Conservation (phyloP, 2,797 vertebrate species). For the Pipistrellus pygmaeus region DNA sequence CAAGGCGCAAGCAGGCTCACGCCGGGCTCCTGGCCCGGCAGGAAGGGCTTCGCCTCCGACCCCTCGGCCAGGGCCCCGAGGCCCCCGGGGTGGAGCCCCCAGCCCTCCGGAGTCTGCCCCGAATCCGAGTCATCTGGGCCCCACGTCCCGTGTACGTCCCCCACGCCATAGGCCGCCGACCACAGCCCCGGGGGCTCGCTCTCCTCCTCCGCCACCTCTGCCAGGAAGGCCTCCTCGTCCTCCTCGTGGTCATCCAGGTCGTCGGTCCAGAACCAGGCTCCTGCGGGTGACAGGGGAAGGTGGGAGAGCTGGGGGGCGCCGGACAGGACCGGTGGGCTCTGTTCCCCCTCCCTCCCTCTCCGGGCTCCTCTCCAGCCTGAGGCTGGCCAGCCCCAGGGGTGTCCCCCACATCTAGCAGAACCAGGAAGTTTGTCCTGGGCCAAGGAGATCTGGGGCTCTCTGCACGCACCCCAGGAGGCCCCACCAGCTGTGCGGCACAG, state of each 20-base stretch:
- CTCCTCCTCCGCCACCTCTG: slow-evolving; percentile 76
- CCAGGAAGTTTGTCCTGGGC: neutral
- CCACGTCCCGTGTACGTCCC: slow-evolving; percentile 81
- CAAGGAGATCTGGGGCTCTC: neutral
- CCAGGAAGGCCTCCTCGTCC: slow-evolving; percentile 75
- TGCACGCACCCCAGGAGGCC: neutral
- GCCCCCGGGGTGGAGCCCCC: slow-evolving; percentile 15
- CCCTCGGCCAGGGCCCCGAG: slow-evolving; percentile 37
- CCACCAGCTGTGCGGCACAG: too few species aligned
- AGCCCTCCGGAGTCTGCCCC: slow-evolving; percentile 55
- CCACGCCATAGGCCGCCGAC: slow-evolving; percentile 82
- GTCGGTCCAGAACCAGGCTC: slow-evolving; percentile 80
- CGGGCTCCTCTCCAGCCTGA: slow-evolving; percentile 40
- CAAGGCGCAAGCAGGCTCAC: slow-evolving; percentile 67
- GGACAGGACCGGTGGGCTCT: neutral
- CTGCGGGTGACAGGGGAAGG: neutral
- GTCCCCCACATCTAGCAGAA: neutral
- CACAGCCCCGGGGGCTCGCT: slow-evolving; percentile 78
- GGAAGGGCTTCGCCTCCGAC: slow-evolving; percentile 58
- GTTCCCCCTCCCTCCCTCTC: neutral
- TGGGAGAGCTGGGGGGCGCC: neutral
- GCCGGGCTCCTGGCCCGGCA: neutral
- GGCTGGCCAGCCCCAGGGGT: neutral
- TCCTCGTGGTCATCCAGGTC: slow-evolving; percentile 79
- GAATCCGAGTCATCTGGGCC: slow-evolving; percentile 77